Conservation (phyloP, 2,113 vertebrate species). For the Bufo gargarizans region DNA sequence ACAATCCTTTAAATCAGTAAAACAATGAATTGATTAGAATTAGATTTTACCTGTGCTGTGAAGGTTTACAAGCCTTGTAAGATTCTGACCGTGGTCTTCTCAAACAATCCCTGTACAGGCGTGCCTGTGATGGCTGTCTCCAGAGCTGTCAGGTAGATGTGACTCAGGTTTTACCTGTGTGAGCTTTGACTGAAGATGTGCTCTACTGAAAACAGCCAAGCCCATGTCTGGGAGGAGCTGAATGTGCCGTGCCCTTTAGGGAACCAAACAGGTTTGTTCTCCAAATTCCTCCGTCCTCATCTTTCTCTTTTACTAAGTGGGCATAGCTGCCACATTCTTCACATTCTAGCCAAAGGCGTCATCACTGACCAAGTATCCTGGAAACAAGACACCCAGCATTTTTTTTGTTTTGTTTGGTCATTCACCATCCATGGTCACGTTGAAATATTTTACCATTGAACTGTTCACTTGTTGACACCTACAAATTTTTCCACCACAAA, state of each 20-base stretch:
- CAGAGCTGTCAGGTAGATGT: constrained; percentile 44
- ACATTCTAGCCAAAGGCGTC: constrained; percentile 38
- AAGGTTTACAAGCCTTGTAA: not conserved
- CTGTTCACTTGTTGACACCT: not conserved
- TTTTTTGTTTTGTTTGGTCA: not conserved
- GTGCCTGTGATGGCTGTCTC: constrained; percentile 25
- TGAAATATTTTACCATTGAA: not conserved
- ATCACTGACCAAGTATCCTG: constrained; percentile 10
- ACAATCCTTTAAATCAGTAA: not conserved
- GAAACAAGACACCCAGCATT: constrained; percentile 17
- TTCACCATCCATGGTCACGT: not conserved
- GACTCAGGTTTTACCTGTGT: constrained; percentile 38
- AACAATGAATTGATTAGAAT: not conserved
- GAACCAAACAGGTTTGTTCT: constrained; percentile 54
- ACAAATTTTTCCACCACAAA: constrained; percentile 21
- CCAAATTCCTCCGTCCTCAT: constrained; percentile 44
- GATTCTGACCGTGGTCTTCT: not conserved
- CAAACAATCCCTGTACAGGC: not conserved
- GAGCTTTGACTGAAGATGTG: constrained; percentile 18
- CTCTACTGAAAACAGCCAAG: constrained; percentile 26
- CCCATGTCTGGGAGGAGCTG: constrained; percentile 43
- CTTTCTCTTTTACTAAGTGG: constrained; percentile 36
- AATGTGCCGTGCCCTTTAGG: constrained; percentile 48
- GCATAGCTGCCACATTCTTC: constrained; percentile 50
- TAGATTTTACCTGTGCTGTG: not conserved